Evolutionary conservation across 2,113 vertebrate genomes (phyloP).

Genomic region (Cryptotis parvus): DNA sequence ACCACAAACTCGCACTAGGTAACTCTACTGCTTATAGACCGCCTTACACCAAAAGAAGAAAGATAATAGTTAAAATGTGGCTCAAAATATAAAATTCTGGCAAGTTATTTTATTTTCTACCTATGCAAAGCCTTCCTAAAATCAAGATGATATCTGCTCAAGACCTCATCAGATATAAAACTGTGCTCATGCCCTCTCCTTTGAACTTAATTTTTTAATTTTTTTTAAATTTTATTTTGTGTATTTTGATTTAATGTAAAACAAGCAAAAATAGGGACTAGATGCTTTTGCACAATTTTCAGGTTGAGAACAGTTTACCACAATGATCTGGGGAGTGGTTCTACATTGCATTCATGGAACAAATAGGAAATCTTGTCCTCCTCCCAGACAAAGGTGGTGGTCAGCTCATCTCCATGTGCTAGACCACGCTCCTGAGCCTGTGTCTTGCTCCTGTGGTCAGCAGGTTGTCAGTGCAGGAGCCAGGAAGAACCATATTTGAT

Average conservation of each 20-base stretch:
- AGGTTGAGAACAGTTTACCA: slow-evolving; percentile 71
- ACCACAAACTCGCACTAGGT: neutral
- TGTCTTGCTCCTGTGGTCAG: neutral
- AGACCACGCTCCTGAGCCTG: neutral
- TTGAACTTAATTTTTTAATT: too few species aligned
- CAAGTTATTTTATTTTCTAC: neutral
- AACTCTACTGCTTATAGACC: neutral
- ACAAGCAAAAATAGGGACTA: too few species aligned
- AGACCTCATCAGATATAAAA: neutral
- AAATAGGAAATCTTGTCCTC: slow-evolving; percentile 49
- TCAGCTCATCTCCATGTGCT: neutral
- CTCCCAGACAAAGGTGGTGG: slow-evolving; percentile 4
- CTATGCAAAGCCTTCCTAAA: slow-evolving; percentile 28
- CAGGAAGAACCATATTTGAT: slow-evolving; percentile 22
- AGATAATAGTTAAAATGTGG: neutral
- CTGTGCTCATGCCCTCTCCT: too few species aligned
- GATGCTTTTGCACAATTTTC: slow-evolving; percentile 80
- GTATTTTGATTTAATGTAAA: slow-evolving; percentile 84
- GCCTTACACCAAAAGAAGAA: neutral
- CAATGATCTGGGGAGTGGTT: slow-evolving; percentile 59
- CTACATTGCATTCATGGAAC: slow-evolving; percentile 57
- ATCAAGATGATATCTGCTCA: neutral
- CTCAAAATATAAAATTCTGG: neutral
- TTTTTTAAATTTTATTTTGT: too few species aligned
- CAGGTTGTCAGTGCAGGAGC: slow-evolving; percentile 49